phyloP scores from a whole-genome alignment of 2,113 vertebrate species.

The Hystrix cristata region DNA sequence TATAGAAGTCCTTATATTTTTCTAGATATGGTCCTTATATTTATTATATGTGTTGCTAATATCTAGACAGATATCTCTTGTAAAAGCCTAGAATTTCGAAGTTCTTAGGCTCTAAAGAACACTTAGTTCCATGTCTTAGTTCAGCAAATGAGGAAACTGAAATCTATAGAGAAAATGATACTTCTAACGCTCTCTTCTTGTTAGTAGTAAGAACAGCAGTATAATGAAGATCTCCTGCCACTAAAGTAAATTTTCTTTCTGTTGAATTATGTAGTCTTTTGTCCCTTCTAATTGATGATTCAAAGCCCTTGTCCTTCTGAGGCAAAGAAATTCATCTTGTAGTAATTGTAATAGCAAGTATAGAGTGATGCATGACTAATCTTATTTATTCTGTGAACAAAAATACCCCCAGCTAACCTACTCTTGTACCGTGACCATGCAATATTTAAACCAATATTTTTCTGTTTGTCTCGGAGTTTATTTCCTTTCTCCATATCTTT shows the following conservation, averaged over 20 bases:
- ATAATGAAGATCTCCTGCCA: constrained; percentile 22
- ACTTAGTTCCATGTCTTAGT: not conserved
- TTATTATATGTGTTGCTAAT: not conserved
- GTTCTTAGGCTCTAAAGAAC: not conserved
- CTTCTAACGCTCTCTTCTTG: not conserved
- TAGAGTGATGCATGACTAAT: not conserved
- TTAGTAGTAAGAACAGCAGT: constrained; percentile 45
- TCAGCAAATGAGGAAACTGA: constrained; percentile 11
- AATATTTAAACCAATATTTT: constrained; percentile 7
- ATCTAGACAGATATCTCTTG: not conserved
- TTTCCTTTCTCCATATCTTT: constrained; percentile 4
- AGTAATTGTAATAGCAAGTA: constrained; percentile 6
- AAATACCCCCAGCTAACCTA: not conserved
- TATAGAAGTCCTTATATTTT: not conserved
- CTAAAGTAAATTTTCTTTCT: constrained; percentile 1
- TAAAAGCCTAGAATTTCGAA: not conserved
- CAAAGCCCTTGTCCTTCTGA: not conserved
- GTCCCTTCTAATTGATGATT: not conserved
- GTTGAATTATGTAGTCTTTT: not conserved
- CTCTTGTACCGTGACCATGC: not conserved
- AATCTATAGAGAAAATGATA: not conserved
- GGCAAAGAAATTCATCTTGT: not conserved
- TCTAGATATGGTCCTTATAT: not conserved
- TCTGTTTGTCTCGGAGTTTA: not conserved
- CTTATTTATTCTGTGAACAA: constrained; percentile 33